These are phyloP conservation scores for Oreohelix idahoensis DNA, from an alignment of 1,140 invertebrate genomes.

Conservation along the genomic window DNA sequence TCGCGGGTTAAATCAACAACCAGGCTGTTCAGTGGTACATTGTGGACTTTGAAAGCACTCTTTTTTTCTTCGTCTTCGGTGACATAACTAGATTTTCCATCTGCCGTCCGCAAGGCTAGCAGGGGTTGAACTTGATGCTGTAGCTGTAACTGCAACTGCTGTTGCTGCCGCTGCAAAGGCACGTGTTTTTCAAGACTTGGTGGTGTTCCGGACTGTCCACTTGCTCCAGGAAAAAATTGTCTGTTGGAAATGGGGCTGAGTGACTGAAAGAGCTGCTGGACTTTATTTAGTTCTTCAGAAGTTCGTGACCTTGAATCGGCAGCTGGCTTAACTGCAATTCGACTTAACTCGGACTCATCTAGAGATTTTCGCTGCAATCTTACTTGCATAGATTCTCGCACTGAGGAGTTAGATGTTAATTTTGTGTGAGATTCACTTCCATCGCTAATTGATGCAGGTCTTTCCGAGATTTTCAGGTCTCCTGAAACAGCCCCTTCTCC, in stretches of 20 bases:
- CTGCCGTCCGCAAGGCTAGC: not conserved
- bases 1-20: conserved; percentile 10
- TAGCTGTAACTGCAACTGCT: conserved; percentile 15
- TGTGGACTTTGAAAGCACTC: conserved; percentile 21
- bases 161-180: conserved; percentile 23
- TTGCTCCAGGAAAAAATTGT: conserved; percentile 15
- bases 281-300: conserved; percentile 11
- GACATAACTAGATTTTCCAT: not conserved
- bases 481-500: not conserved
- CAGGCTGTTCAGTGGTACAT: not conserved
- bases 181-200: not conserved
- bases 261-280: not conserved
- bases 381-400: not conserved
- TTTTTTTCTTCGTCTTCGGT: conserved; percentile 18
- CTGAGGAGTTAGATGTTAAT: not conserved
- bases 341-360: conserved; percentile 3
- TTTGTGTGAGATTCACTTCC: not conserved
- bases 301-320: not conserved
- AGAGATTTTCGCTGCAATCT: conserved; percentile 15
- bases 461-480: not conserved
- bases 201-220: not conserved
- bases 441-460: not conserved
- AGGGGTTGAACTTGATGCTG: not conserved
- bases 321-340: not conserved
- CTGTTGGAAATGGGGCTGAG: not conserved